Percentiles rank a stretch among this genome's conserved stretches.
These are phyloP conservation scores for Pithys albifrons DNA, from an alignment of 2,113 vertebrate genomes.

Conservation along the genomic window DNA sequence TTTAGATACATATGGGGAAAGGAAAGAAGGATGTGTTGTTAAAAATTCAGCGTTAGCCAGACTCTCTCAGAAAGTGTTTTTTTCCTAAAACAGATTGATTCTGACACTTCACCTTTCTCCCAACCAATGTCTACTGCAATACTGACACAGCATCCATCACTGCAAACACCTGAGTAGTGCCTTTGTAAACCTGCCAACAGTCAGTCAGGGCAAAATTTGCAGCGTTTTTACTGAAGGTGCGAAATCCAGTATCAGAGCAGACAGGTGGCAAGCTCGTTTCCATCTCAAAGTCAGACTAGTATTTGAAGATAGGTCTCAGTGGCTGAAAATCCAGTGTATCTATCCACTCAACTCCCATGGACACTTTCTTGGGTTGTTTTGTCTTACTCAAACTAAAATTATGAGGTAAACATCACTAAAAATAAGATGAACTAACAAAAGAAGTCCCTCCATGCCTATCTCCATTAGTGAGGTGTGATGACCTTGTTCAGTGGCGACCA, in stretches of 20 bases:
- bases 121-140: not conserved
- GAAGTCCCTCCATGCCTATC: not conserved
- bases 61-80: not conserved
- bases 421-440: not conserved
- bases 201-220: not conserved
- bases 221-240: not conserved
- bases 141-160: not conserved
- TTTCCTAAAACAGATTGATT: not conserved
- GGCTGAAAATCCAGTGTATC: not conserved
- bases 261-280: not conserved
- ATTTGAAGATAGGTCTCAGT: not conserved
- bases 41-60: not conserved
- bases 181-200: not conserved
- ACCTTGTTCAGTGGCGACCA: not conserved
- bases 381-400: not conserved
- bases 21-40: not conserved
- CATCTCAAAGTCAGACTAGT: not conserved
- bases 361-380: not conserved
- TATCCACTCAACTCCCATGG: not conserved
- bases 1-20: not conserved
- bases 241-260: not conserved
- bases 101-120: not conserved
- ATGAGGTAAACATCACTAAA: not conserved
- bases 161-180: not conserved
- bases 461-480: not conserved